Base-by-base conservation (phyloP, 1,140 invertebrate species). In the Drosophila neocordata region DNA sequence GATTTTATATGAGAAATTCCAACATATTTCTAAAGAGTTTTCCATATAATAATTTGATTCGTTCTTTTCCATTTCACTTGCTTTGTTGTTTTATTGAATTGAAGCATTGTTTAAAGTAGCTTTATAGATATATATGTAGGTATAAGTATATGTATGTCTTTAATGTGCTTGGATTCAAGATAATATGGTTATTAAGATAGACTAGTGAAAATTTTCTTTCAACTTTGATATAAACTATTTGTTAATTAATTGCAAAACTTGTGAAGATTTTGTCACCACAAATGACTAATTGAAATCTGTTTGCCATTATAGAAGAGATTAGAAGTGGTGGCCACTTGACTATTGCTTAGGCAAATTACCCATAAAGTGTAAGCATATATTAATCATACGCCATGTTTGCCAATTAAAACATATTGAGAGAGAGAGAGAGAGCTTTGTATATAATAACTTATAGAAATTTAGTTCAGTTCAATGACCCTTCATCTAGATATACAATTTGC, bases 321-420 rank as follows among this genome's bases (percentile, higher is more conserved):
- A 73, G 56, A 64, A 55, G 5, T 61, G 65, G 37, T 1, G 27
- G 38, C 52, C 15, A 64, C 55, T 73, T 69, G 4, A 56, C 35
- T 55, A 35, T 27, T 48, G 70, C 58, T 60, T 64, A 35, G 53
- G 52, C n/a, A 38, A 37, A 56, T 31, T 31, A 31, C 27, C 7
- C 20, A 59, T 53, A 60, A 57, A 65, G 62, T 12, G 6, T 8
- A 55, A 3, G 13, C 53, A 59, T 71, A 64, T 69, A 84, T 87
- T 81, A 81, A 84, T 84, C 82, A 84, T 84, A 71, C 77, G 66
- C 48, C 74, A 38, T 51, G 66, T 56, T 55, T 67, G 66, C 18
- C 73, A 68, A 69, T 52, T 18, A 55, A 65, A 58, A 69, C 61
- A 65, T 59, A 44, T 62, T 65, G n/a, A n/a, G n/a, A n/a, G n/a